phyloP scores from a whole-genome alignment of 2,113 vertebrate genomes.

The Crypturellus undulatus region DNA sequence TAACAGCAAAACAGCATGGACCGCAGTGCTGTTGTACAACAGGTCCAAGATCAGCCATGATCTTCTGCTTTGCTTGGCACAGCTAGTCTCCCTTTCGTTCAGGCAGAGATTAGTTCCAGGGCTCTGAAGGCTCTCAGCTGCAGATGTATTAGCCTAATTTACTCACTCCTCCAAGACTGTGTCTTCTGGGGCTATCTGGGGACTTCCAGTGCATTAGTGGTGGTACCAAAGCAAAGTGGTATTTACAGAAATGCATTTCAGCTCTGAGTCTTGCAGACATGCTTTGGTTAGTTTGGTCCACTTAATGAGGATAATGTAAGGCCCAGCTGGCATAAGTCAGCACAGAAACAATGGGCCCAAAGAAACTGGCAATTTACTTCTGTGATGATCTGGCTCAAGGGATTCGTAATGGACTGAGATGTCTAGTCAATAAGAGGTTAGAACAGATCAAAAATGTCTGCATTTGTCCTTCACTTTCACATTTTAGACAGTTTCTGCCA shows the following conservation, averaged over 20 bases:
- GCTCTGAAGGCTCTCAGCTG: background rate
- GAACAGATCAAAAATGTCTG: background rate
- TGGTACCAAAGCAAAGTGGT: background rate
- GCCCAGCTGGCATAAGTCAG: conserved; percentile 27
- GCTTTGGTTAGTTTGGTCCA: conserved; percentile 13
- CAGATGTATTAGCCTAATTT: background rate
- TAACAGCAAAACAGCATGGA: background rate
- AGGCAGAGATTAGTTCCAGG: background rate
- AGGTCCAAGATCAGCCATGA: rapidly evolving
- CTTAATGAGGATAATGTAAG: conserved; percentile 54
- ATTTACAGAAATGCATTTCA: conserved; percentile 32
- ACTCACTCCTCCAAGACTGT: background rate
- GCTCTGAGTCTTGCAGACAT: background rate
- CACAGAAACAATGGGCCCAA: background rate
- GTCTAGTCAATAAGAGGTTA: conserved; percentile 34
- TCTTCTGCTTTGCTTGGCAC: background rate
- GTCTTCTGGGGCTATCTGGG: background rate
- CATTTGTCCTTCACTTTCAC: background rate
- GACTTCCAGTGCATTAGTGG: background rate
- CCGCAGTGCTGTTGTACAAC: background rate
- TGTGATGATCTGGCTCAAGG: conserved; percentile 35
- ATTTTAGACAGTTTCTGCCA: conserved; percentile 37
- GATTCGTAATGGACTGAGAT: conserved; percentile 59
- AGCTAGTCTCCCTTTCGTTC: rapidly evolving
- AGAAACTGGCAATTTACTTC: conserved; percentile 20